Evolutionary conservation across 2,113 vertebrate genomes (phyloP).

Genomic region (Sorex araneus): DNA sequence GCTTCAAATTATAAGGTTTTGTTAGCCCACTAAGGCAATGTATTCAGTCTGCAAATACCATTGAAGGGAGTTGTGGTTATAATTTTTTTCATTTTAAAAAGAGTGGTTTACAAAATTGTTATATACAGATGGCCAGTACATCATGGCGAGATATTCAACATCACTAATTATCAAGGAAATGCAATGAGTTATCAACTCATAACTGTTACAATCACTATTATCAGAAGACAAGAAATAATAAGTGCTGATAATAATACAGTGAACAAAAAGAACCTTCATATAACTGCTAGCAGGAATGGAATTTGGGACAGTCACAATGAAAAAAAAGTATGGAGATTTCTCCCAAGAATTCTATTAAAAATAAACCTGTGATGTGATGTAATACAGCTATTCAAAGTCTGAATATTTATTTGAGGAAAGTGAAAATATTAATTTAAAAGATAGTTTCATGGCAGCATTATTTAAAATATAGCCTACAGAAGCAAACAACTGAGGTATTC

Average conservation of each 20-base stretch:
- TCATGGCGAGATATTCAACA: not conserved
- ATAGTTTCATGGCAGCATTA: not conserved
- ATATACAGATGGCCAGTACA: not conserved
- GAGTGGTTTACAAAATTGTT: no score
- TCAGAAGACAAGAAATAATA: not conserved
- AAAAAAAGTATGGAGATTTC: not conserved
- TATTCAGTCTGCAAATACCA: not conserved
- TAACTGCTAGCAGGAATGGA: not conserved
- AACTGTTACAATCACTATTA: not conserved
- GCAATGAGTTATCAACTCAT: not conserved
- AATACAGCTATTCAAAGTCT: not conserved
- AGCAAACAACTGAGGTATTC: no score
- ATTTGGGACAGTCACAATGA: not conserved
- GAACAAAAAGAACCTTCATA: not conserved
- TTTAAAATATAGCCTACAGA: not conserved
- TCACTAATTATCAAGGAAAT: conserved; percentile 22
- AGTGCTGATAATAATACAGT: not conserved
- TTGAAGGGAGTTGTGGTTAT: not conserved
- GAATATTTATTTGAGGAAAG: not conserved
- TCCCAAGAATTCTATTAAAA: not conserved
- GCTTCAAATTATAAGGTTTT: not conserved
- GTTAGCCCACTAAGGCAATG: not conserved
- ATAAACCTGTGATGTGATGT: not conserved
- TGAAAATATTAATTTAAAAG: no score
- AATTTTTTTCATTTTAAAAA: no score